A percentile compares a stretch with the other conserved stretches of the same genome.
Evolutionary conservation across 2,113 vertebrate genomes (phyloP).

Genomic region (Apodemus sylvaticus): DNA sequence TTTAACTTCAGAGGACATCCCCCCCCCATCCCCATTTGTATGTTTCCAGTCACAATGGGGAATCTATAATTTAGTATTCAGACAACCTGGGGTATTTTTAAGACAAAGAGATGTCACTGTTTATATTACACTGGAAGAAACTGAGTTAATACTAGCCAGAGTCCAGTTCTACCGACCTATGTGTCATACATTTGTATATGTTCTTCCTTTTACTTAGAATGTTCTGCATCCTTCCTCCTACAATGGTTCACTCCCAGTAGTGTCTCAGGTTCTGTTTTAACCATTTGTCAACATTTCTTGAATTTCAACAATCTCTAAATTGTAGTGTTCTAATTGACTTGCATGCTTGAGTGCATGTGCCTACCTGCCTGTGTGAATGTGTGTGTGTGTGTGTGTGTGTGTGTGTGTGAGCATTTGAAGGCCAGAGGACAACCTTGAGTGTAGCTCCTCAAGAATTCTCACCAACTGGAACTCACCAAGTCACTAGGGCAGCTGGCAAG

Average conservation of each 20-base stretch:
- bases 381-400: neutral
- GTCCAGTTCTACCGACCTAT: neutral
- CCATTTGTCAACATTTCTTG: neutral
- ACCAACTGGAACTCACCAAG: neutral
- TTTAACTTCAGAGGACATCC: neutral
- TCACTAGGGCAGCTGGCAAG: too few species aligned
- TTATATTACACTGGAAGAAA: neutral
- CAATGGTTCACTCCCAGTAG: neutral
- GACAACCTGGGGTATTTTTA: neutral
- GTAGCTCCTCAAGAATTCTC: neutral
- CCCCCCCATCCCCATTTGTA: rapidly evolving
- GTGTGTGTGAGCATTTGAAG: neutral
- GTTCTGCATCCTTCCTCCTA: neutral
- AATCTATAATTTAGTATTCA: neutral
- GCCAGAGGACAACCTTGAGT: neutral
- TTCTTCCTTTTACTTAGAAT: neutral
- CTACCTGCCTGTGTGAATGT: neutral
- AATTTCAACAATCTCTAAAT: neutral
- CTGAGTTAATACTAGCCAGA: too few species aligned
- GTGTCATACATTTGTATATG: neutral
- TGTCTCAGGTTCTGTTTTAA: neutral
- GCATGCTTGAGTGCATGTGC: neutral
- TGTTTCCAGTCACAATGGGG: neutral
- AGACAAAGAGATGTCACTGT: neutral
- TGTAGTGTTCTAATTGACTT: neutral